Base-by-base conservation (phyloP, 2,797 vertebrate species). In the Chiroxiphia lanceolata region DNA sequence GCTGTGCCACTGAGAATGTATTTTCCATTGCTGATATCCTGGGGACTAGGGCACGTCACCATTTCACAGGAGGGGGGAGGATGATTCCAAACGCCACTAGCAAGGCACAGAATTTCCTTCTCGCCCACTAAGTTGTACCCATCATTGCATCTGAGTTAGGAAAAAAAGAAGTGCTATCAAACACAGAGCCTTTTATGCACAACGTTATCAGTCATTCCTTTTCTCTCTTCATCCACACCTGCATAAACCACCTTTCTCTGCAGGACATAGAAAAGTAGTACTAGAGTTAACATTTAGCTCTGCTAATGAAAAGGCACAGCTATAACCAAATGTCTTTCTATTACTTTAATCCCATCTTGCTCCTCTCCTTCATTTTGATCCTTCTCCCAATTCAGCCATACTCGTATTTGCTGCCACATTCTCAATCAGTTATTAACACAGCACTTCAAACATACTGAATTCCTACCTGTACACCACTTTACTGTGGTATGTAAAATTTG, bases 381-480 rank as follows among this genome's bases (percentile, higher is more conserved):
- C 78, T 42, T 67, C 83, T 77, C 71, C 53, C 70, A 70, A 15
- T 69, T 94, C 83, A 68, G 64, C 31, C 64, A 76, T 42, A 53
- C 38, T 68, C 45, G 78, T 53, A 79, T 65, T 71, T 80, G 18
- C 70, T 77, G 27, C 21, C 44, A 85, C 53, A 60, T 26, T 54
- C 51, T 75, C 56, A 88, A 53, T 26, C 56, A 81, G 7, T 67
- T 80, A 91, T 50, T 72, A 82, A 31, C 11, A 64, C 2, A 85
- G 27, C 33, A 69, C 42, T 89, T 92, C 53, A 72, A 71, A 59
- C 25, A 79, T 18, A 91, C 5, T 76, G 54, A 90, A 75, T 78
- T 93, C 96, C 68, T 99, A 99, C 99, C 99, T 99, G 98, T 99
- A 99, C 87, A 97, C 98, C 97, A 99, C 98, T 98, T 99, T 99